These are phyloP conservation scores for Ammodytes dubius DNA, from an alignment of 2,113 vertebrate species.

Conservation along the genomic window DNA sequence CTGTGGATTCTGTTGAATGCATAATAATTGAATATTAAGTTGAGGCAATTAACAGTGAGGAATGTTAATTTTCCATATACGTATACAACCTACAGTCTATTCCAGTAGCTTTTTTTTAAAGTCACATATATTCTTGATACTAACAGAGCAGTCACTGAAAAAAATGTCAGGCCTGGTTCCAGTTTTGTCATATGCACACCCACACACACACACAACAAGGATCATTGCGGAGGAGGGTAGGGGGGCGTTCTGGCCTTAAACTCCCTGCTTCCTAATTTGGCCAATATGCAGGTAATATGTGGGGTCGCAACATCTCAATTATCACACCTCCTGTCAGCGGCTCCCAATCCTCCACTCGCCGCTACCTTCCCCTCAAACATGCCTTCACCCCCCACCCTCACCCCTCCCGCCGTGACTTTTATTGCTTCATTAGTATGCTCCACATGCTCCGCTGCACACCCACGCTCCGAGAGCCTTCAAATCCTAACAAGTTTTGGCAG, in stretches of 20 bases:
- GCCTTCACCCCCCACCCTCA: constrained; percentile 52
- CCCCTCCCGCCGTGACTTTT: constrained; percentile 92
- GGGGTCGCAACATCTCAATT: constrained; percentile 87
- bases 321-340: constrained; percentile 84
- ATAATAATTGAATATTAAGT: neutral
- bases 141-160: constrained; percentile 18
- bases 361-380: constrained; percentile 55
- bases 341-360: constrained; percentile 60
- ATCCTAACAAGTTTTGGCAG: constrained; percentile 80
- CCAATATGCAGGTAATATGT: constrained; percentile 84
- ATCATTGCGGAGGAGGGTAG: constrained; percentile 33
- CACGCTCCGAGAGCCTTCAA: constrained; percentile 72
- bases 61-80: neutral
- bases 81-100: neutral
- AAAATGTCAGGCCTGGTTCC: constrained; percentile 25
- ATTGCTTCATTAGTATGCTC: constrained; percentile 97
- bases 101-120: neutral
- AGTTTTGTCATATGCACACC: constrained; percentile 1
- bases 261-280: constrained; percentile 70
- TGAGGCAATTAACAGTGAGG: neutral
- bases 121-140: neutral
- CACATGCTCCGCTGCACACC: constrained; percentile 88
- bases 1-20: neutral
- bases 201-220: constrained; percentile 15
- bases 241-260: constrained; percentile 54